These are phyloP conservation scores for Conistra vaccinii DNA, from an alignment of 2,888 invertebrate genomes.

Conservation along the genomic window DNA sequence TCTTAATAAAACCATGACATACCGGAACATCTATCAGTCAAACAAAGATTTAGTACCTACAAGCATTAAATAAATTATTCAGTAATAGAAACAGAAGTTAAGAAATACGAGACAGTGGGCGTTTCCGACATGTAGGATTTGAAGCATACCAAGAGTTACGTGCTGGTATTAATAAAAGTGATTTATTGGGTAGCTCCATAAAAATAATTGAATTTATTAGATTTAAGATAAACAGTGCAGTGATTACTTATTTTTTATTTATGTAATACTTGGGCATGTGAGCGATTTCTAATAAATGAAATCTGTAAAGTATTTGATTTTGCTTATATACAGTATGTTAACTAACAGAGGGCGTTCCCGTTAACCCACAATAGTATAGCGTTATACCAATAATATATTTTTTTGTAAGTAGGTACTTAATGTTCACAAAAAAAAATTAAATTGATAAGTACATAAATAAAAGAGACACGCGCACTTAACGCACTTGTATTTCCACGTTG, in stretches of 20 bases:
- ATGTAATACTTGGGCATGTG: background rate
- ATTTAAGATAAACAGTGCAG: background rate
- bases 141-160: constrained; percentile 20
- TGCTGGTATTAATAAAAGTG: constrained; percentile 24
- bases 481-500: too few relatives aligned
- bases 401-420: too few relatives aligned
- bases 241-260: background rate
- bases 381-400: too few relatives aligned
- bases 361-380: too few relatives aligned
- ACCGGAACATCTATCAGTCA: constrained; percentile 4
- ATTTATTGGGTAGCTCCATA: constrained; percentile 41
- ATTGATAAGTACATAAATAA: too few relatives aligned
- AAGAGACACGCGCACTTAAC: too few relatives aligned
- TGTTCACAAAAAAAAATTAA: too few relatives aligned
- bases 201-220: constrained; percentile 12
- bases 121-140: constrained; percentile 24
- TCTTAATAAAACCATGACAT: background rate
- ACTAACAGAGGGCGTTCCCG: too few relatives aligned
- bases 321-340: too few relatives aligned
- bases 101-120: constrained; percentile 37
- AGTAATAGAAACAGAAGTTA: constrained; percentile 15
- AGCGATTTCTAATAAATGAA: background rate
- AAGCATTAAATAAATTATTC: constrained; percentile 23
- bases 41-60: constrained; percentile 47
- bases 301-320: background rate